Evolutionary conservation across 2,797 vertebrate genomes (phyloP).

Genomic region (Orientallactaga sibirica): DNA sequence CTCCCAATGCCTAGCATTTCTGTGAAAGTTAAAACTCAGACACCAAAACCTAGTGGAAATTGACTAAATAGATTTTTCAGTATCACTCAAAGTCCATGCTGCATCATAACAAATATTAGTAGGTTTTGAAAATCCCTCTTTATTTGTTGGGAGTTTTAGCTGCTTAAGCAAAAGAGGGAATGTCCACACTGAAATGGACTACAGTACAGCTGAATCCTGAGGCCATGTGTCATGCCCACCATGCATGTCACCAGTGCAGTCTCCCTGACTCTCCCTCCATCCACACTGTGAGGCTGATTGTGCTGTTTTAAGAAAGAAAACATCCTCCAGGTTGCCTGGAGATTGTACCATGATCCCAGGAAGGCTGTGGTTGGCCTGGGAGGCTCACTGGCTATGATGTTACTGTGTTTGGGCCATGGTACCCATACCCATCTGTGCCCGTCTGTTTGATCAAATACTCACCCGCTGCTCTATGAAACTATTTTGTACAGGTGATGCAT

Average conservation of each 20-base stretch:
- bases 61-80: background rate
- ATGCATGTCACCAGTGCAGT: fast-evolving
- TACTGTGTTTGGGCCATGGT: background rate
- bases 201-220: background rate
- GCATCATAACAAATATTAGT: background rate
- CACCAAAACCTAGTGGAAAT: background rate
- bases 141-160: background rate
- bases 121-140: background rate
- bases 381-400: background rate
- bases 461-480: no score
- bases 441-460: no score
- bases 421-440: background rate
- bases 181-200: background rate
- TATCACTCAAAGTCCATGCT: background rate
- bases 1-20: background rate
- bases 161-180: background rate
- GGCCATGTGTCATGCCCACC: fast-evolving
- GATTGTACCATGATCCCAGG: background rate
- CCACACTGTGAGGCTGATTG: background rate
- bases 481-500: no score
- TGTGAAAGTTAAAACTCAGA: background rate
- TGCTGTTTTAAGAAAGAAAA: background rate
- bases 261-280: fast-evolving
- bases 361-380: background rate
- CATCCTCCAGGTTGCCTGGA: background rate